Base-by-base conservation (phyloP, 2,888 invertebrate species). In the Bhutanitis thaidina region DNA sequence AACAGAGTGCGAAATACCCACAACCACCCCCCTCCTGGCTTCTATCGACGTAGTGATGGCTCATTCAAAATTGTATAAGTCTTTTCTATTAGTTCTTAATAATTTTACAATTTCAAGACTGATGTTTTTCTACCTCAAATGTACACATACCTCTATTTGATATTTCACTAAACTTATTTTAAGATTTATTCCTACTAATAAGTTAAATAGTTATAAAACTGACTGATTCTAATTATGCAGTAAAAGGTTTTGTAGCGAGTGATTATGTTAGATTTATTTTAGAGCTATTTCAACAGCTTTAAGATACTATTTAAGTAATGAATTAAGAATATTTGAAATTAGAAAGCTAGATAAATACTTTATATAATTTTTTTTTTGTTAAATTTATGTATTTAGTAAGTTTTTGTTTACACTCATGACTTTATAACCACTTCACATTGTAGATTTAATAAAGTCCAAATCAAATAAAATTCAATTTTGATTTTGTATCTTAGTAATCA, bases 21-120 rank as follows among this genome's bases (percentile, higher is more conserved):
- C 36, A 87, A 85, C 46, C 87, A 87, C 45, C 75, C 77, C 2
- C 68, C 82, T 1, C 86, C 85, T 32, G 84, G 83, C 0, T 85
- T 87, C 52, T 83, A 83, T 35, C 66, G 77, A 13, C 71, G 80
- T 1, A 78, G 66, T 41, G 83, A 87, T 67, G 87, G 85, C 0
- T 84, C 84, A 16, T 87, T 77, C 53, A 84, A 78, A 71, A 72
- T 86, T 56, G 83, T 83, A 10, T 84, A 65, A 69, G 3, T 37
- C 40, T 47, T 9, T 47, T 47, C 27, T 9, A 8, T 38, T n/a
- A 30, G 37, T 44, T 27, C 27, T 29, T 39, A 49, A 40, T 49
- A 38, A 30, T 34, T 27, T 30, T 25, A 41, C 10, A 5, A 27
- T 43, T 52, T 48, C 20, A 50, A 54, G 54, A 54, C 54, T 50